Evolutionary conservation across 2,888 invertebrate genomes (phyloP), one percentile per base, ranked within the genome.

Genomic region (Omphaloscelis lunosa): DNA sequence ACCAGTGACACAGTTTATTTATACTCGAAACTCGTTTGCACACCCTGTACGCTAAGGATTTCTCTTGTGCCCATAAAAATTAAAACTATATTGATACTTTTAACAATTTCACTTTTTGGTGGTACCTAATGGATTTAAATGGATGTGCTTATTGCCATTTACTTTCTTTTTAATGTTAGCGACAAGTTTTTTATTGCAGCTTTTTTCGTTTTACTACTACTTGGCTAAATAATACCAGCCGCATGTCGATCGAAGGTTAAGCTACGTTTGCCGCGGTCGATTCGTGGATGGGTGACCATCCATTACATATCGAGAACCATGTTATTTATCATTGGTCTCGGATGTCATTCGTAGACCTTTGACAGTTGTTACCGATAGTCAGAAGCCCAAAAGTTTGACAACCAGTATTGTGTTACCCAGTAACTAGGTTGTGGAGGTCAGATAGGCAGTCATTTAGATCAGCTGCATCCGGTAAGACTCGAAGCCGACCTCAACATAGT

Each of bases 41-140:
- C 72, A 56, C 80, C 80, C 72, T 23, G 75, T 34, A 29, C 1
- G 51, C 0, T 12, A n/a, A 83, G 70, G 72, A 80, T 83, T 83
- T 83, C 85, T 75, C 83, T 83, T n/a, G 5, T 59, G 51, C n/a
- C 72, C 75, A 71, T 80, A 83, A 71, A 72, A 59, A 73, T 80
- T 62, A 71, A 76, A 61, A 72, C n/a, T 56, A 41, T 80, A 29
- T 79, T 65, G n/a, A 66, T 34, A 68, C 67, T 62, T 74, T 63
- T 41, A 61, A 12, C 12, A 80, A 72, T 84, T 80, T 80, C 75
- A 73, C 80, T 83, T 83, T 77, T 72, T 62, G 20, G n/a, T 63
- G 15, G 39, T 67, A 17, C 17, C 8, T 20, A 66, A 48, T 70
- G 61, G 29, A 23, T 84, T 83, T 72, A 12, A 71, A 41, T 61